Evolutionary conservation across 2,113 vertebrate genomes (phyloP), one percentile per base, ranked within the genome.

Genomic region (Scortum barcoo): DNA sequence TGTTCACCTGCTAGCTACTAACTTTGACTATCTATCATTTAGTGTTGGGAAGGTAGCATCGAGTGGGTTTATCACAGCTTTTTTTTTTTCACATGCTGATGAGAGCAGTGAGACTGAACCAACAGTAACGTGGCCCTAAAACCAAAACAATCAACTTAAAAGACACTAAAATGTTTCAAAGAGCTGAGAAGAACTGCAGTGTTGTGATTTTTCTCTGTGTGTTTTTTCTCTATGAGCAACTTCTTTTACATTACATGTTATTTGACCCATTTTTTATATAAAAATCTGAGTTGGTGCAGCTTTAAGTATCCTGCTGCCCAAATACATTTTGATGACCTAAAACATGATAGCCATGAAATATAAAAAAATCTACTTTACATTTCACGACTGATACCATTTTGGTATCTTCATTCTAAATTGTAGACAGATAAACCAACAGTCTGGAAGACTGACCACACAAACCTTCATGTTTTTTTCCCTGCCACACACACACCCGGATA

Each of bases 381-480:
- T 73, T 67, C 8, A 68, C 40, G 33, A 40, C 36, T 33, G 6
- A 44, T 14, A 36, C 7, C n/a, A n/a, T 53, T n/a, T 68, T 16
- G 53, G 13, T 5, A 20, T 50, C n/a, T 24, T 48, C 16, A 51
- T 46, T 44, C 28, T 36, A 56, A 61, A 67, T 36, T 2, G 0
- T 14, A 72, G 10, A 65, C 46, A 46, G 10, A 44, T 36, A 40
- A 5, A 24, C 16, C 22, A 46, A 71, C 30, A 19, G 51, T 57
- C 24, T 68, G 54, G 33, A 51, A 24, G 24, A n/a, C 2, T 44
- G 42, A 72, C 51, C 36, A 53, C 42, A 28, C 40, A 69, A 76
- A 76, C 54, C 66, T 42, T 50, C 1, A 20, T 65, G n/a, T 67
- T 61, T 68, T 36, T 69, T 80, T 33, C 20, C 42, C 58, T 48